phyloP scores from a whole-genome alignment of 2,888 invertebrate genomes.

The Tetrapedia diversipes region DNA sequence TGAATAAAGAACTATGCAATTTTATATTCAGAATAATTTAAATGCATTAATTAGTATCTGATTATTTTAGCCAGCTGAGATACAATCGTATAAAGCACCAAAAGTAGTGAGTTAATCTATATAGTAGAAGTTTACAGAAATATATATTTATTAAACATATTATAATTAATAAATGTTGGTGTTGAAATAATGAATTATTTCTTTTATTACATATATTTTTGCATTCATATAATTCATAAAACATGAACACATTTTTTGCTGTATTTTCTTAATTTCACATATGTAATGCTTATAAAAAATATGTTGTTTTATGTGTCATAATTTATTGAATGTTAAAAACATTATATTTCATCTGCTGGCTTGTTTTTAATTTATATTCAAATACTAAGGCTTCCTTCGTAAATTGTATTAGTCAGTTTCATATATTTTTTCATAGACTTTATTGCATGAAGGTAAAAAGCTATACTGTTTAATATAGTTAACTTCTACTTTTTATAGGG shows the following conservation, averaged over 20 bases:
- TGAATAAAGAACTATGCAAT: background rate
- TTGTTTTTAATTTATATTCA: background rate
- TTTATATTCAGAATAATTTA: background rate
- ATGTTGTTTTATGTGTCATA: background rate
- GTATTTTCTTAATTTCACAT: background rate
- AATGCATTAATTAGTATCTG: conserved; percentile 23
- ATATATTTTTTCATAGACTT: background rate
- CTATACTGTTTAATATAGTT: conserved; percentile 10
- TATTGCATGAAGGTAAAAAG: background rate
- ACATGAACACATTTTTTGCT: background rate
- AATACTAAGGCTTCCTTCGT: background rate
- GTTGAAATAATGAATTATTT: background rate
- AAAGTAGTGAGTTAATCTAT: conserved; percentile 45
- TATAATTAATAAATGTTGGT: background rate
- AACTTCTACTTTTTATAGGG: conserved; percentile 82
- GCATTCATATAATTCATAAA: background rate
- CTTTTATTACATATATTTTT: background rate
- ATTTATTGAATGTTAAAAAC: background rate
- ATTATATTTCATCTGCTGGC: background rate
- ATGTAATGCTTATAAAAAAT: background rate
- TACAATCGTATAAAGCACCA: conserved; percentile 8
- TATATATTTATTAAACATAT: background rate
- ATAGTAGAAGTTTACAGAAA: background rate
- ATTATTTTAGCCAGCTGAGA: conserved; percentile 38
- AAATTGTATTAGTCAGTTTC: background rate